Percentiles rank a stretch among this genome's conserved stretches.
These are phyloP conservation scores for Jordanella pulchra DNA, from an alignment of 2,797 vertebrate genomes.

Conservation along the genomic window DNA sequence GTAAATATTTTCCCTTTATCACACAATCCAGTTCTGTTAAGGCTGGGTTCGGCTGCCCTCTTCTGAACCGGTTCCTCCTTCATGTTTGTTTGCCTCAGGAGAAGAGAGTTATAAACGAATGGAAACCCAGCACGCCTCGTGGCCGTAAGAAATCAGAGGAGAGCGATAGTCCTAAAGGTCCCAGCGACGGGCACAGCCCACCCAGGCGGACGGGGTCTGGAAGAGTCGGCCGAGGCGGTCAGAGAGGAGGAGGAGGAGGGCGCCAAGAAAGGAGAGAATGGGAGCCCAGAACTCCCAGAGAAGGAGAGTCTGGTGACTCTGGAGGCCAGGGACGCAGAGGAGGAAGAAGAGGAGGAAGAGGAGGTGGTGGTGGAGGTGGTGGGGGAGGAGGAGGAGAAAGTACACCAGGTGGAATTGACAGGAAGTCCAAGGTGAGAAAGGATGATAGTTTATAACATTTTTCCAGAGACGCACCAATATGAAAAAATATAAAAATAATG, in stretches of 20 bases:
- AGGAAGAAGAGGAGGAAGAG: constrained; percentile 46
- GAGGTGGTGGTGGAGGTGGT: constrained; percentile 3
- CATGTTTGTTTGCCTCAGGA: constrained; percentile 72
- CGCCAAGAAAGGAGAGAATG: constrained; percentile 58
- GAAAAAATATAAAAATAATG: background rate
- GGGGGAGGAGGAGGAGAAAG: constrained; percentile 27
- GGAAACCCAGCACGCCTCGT: constrained; percentile 61
- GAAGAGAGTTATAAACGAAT: constrained; percentile 80
- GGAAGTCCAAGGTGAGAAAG: constrained; percentile 83
- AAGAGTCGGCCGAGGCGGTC: constrained; percentile 62
- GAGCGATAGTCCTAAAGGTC: constrained; percentile 49
- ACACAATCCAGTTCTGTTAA: too few relatives aligned
- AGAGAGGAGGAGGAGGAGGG: constrained; percentile 55
- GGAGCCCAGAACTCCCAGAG: constrained; percentile 61
- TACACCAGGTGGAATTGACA: constrained; percentile 73
- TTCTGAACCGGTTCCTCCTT: background rate
- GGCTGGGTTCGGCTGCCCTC: background rate
- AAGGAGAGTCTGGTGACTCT: constrained; percentile 59
- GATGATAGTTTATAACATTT: background rate
- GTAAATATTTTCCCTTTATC: too few relatives aligned
- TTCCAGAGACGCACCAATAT: background rate
- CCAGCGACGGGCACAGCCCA: constrained; percentile 47
- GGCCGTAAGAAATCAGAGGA: constrained; percentile 65
- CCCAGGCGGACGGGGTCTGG: constrained; percentile 66
- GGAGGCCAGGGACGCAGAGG: constrained; percentile 58